Evolutionary conservation across 2,113 vertebrate species (phyloP).

Genomic region (Menidia beryllina): DNA sequence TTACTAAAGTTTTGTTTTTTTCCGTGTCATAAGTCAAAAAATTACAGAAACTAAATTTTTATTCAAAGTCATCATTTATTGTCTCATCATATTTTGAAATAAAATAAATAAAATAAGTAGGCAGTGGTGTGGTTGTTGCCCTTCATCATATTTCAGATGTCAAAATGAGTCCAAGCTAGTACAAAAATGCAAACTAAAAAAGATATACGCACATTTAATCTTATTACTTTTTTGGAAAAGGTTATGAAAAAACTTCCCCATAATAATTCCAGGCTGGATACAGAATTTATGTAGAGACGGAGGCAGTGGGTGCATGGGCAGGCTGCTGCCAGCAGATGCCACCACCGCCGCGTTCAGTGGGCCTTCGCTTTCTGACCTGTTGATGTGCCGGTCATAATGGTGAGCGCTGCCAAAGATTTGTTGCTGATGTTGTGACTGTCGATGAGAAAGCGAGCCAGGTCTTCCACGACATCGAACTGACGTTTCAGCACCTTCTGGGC

Average conservation of each 20-base stretch:
- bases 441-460: conserved; percentile 95
- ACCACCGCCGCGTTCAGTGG: conserved; percentile 8
- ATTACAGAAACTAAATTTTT: no score
- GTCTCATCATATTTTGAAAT: no score
- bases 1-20: no score
- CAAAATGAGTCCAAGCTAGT: no score
- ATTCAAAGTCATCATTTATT: no score
- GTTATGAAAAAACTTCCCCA: not conserved
- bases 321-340: conserved; percentile 65
- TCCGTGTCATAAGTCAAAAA: no score
- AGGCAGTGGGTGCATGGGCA: conserved; percentile 13
- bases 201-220: no score
- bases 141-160: no score
- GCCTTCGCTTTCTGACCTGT: conserved; percentile 83
- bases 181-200: no score
- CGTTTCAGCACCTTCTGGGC: conserved; percentile 98
- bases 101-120: no score
- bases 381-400: conserved; percentile 92
- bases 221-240: not conserved
- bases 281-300: not conserved
- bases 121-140: no score
- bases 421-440: conserved; percentile 98
- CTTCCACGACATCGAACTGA: conserved; percentile 94
- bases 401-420: conserved; percentile 96
- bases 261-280: not conserved